A percentile compares a stretch with the other conserved stretches of the same genome.
Conservation (phyloP, 2,888 invertebrate species). For the Caenorhabditis doughertyi region DNA sequence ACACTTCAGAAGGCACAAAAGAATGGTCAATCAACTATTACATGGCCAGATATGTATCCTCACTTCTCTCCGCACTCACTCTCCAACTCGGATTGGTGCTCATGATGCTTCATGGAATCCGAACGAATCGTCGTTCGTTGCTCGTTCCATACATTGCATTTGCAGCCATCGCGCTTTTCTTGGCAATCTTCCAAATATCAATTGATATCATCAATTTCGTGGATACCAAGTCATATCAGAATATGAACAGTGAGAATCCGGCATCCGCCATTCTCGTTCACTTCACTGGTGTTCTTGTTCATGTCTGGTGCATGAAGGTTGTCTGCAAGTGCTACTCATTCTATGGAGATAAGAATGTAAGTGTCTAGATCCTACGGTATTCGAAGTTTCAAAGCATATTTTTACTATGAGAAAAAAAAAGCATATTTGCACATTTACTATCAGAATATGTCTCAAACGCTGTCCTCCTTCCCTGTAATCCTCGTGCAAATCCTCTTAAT, state of each 20-base stretch:
- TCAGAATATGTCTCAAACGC: too few relatives aligned
- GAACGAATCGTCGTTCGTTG: constrained; percentile 75
- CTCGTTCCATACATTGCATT: constrained; percentile 81
- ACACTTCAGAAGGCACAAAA: constrained; percentile 12
- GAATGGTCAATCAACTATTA: constrained; percentile 57
- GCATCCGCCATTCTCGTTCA: constrained; percentile 66
- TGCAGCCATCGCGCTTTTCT: constrained; percentile 72
- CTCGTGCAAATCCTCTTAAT: neutral
- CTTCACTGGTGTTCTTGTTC: constrained; percentile 79
- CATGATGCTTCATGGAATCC: constrained; percentile 81
- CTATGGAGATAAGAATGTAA: constrained; percentile 82
- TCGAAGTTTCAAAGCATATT: too few relatives aligned
- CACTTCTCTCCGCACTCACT: constrained; percentile 71
- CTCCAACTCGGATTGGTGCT: constrained; percentile 74
- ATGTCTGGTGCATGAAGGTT: constrained; percentile 81
- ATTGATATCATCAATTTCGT: constrained; percentile 72
- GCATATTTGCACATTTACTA: too few relatives aligned
- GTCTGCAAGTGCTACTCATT: constrained; percentile 82
- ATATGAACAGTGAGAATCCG: constrained; percentile 37
- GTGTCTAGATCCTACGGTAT: constrained; percentile 21
- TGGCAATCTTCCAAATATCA: constrained; percentile 73
- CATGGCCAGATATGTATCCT: constrained; percentile 69
- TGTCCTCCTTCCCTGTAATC: too few relatives aligned
- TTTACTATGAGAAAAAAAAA: too few relatives aligned
- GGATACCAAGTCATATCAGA: constrained; percentile 64